Percentiles rank a stretch among this genome's conserved stretches.
Evolutionary conservation across 2,797 vertebrate species (phyloP).

Genomic region (Coregonus suidteri): DNA sequence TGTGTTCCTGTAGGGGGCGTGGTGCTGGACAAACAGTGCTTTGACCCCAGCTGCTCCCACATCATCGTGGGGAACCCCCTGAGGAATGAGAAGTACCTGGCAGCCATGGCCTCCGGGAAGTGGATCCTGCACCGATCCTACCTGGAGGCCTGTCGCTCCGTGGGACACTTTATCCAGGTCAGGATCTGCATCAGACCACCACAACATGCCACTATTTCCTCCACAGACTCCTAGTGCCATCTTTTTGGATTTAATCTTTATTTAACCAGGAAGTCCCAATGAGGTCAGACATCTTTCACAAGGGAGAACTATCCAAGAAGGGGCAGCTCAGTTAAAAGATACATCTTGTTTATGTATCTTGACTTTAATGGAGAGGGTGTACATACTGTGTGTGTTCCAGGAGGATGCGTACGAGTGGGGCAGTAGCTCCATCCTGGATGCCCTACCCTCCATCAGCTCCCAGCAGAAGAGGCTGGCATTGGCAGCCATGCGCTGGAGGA

Average conservation of each 20-base stretch:
- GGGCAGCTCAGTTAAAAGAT: too few relatives aligned
- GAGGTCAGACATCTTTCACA: not conserved
- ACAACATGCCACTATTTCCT: not conserved
- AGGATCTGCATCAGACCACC: not conserved
- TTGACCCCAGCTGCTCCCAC: constrained; percentile 93
- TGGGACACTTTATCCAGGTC: constrained; percentile 85
- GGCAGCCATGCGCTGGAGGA: constrained; percentile 95
- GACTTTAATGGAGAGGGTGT: too few relatives aligned
- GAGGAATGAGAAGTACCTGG: constrained; percentile 95
- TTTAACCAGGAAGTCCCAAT: not conserved
- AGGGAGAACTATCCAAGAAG: too few relatives aligned
- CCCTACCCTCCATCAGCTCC: constrained; percentile 82
- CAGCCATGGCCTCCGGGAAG: constrained; percentile 95
- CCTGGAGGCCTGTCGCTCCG: constrained; percentile 87
- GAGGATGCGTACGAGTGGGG: constrained; percentile 98
- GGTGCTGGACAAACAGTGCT: constrained; percentile 93
- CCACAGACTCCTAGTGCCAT: not conserved
- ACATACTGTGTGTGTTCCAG: constrained; percentile 65
- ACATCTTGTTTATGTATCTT: too few relatives aligned
- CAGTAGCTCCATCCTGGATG: constrained; percentile 85
- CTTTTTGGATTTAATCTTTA: not conserved
- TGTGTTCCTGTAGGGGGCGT: constrained; percentile 77
- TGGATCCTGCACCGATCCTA: constrained; percentile 98
- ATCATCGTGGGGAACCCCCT: constrained; percentile 94
- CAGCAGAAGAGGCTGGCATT: constrained; percentile 89